Base-by-base conservation (phyloP, 1,140 invertebrate genomes). In the Colletes gigas region DNA sequence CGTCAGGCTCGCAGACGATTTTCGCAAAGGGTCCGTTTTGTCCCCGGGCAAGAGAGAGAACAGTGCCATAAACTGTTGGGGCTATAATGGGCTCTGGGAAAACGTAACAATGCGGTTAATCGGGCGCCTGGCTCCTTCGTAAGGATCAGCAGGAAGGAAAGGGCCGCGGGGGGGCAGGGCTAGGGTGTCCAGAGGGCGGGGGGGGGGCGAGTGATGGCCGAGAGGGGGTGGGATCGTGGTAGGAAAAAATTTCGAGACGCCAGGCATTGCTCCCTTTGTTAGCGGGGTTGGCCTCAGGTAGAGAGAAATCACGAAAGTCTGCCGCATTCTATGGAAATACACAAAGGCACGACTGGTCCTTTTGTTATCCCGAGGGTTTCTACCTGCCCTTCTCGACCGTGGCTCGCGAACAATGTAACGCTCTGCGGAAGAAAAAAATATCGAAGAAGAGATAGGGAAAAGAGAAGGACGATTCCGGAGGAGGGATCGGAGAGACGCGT, bases 61-160 rank as follows among this genome's bases (percentile, higher is more conserved):
- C 21, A 50, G 66, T 57, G 21, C 15, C n/a, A 47, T 68, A 75
- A 84, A 78, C 60, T 70, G 59, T 17, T 41, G 12, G 50, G 9
- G 50, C 57, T 66, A 76, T 74, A 86, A 86, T 83, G 83, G 80
- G 57, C 71, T 74, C 67, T 66, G 67, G 70, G 69, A 79, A 79
- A 88, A 82, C 63, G 79, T 82, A 88, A 88, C 85, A 88, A 87
- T 85, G 79, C 80, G 78, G 81, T 81, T 88, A 85, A 87, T 89
- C 85, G 86, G 77, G 19, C 80, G 80, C 65, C 78, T 68, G 55
- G 68, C 50, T 83, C 74, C 52, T 74, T 41, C 15, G 41, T n/a
- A 47, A 66, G 66, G 65, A 59, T 44, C 66, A n/a, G 19, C 44
- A 9, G 21, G 59, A 21, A n/a, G 54, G 44, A 57, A 21, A 39